These are phyloP conservation scores for Megatriorchis doriae DNA, from an alignment of 2,113 vertebrate species.

Conservation along the genomic window DNA sequence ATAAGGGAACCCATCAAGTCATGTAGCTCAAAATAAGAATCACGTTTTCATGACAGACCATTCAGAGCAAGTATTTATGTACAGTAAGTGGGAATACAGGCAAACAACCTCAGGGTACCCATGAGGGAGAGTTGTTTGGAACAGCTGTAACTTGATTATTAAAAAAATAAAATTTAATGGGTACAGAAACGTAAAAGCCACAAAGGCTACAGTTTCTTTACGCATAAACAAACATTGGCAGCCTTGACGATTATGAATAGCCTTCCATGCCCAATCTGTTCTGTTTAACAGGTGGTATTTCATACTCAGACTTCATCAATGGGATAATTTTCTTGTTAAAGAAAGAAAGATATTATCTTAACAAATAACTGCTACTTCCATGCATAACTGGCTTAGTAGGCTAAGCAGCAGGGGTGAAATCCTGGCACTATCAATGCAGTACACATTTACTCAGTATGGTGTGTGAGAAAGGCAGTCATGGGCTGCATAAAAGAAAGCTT, in stretches of 20 bases:
- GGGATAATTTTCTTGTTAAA: conserved; percentile 18
- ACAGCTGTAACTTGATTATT: conserved; percentile 48
- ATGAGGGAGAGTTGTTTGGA: background rate
- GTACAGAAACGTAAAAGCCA: background rate
- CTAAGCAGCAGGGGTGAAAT: background rate
- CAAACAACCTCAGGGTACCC: background rate
- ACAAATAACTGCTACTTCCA: background rate
- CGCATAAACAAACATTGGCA: conserved; percentile 24
- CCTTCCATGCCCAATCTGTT: background rate
- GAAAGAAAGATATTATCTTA: background rate
- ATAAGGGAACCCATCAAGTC: background rate
- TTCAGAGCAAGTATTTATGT: background rate
- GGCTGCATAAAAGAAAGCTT: background rate
- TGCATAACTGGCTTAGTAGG: background rate
- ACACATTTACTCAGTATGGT: background rate
- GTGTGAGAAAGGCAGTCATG: background rate
- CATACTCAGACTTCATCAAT: background rate
- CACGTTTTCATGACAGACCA: background rate
- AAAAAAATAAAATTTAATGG: conserved; percentile 49
- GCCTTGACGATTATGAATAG: background rate
- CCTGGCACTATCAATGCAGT: background rate
- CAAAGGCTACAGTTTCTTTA: background rate
- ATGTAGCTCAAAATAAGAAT: background rate
- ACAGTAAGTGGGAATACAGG: background rate
- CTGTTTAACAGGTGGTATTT: conserved; percentile 29